Conservation (phyloP, 2,113 vertebrate genomes). For the Sminthopsis crassicaudata region DNA sequence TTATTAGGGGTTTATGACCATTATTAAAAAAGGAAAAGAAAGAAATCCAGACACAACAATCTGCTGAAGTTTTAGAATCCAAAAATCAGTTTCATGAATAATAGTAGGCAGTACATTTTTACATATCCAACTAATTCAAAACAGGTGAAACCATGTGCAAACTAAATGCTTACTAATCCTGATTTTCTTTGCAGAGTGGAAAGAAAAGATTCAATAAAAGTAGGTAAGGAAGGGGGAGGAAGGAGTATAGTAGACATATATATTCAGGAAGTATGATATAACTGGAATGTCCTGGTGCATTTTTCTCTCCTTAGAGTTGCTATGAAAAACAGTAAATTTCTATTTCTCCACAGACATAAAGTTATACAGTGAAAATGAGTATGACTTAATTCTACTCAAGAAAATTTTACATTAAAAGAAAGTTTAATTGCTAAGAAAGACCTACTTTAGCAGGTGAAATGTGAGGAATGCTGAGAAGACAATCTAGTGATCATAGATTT, state of each 20-base stretch:
- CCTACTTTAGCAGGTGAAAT: background rate
- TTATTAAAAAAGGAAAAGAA: constrained; percentile 65
- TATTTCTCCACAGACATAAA: constrained; percentile 51
- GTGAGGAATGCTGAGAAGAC: background rate
- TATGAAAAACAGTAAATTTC: constrained; percentile 43
- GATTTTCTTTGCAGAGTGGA: constrained; percentile 31
- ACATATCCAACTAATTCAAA: constrained; percentile 70
- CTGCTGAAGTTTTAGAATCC: constrained; percentile 66
- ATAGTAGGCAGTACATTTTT: constrained; percentile 43
- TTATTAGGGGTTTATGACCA: constrained; percentile 68
- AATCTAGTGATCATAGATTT: background rate
- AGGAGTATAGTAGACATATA: background rate
- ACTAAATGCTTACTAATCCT: constrained; percentile 18
- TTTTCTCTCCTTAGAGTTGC: background rate
- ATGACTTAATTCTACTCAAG: constrained; percentile 12
- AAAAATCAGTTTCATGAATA: constrained; percentile 59
- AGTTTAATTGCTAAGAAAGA: background rate
- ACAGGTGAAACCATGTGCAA: constrained; percentile 38
- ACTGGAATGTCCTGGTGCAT: constrained; percentile 33
- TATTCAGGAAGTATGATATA: constrained; percentile 56
- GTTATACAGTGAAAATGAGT: background rate
- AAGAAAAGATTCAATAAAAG: constrained; percentile 53
- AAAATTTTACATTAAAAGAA: constrained; percentile 2
- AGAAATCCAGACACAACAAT: constrained; percentile 70
- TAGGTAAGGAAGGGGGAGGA: background rate